Evolutionary conservation across 2,888 invertebrate species (phyloP).

Genomic region (Siphonodentalium dalli): DNA sequence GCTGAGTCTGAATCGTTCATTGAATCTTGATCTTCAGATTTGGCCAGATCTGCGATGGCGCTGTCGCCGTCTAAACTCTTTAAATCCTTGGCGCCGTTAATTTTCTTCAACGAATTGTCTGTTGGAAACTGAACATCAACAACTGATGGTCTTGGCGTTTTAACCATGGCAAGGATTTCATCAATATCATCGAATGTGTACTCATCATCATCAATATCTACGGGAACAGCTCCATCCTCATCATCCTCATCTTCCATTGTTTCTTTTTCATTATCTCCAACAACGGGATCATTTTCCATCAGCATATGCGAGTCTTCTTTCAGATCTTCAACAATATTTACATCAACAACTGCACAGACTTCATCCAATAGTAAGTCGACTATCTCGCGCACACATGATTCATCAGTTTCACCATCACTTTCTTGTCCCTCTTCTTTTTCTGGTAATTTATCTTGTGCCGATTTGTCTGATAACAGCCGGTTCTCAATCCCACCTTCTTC

Average conservation of each 20-base stretch:
- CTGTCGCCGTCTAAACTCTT: too few relatives aligned
- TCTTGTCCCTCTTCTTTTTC: background rate
- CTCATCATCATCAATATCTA: slow-evolving; percentile 2
- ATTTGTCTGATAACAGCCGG: background rate
- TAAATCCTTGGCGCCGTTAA: too few relatives aligned
- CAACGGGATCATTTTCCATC: too few relatives aligned
- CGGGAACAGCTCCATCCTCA: slow-evolving; percentile 1
- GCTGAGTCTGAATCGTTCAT: too few relatives aligned
- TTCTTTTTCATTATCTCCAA: background rate
- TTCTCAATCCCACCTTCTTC: background rate
- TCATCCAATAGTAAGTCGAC: background rate
- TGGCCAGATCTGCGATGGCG: too few relatives aligned
- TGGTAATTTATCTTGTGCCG: background rate
- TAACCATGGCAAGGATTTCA: slow-evolving; percentile 2
- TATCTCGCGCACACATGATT: background rate
- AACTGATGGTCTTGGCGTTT: too few relatives aligned
- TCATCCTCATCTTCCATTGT: slow-evolving; percentile 4
- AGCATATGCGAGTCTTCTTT: background rate
- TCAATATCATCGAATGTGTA: slow-evolving; percentile 16
- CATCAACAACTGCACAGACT: slow-evolving; percentile 1
- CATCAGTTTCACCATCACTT: background rate
- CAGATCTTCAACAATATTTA: background rate
- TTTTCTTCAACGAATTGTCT: too few relatives aligned
- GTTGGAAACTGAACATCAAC: too few relatives aligned
- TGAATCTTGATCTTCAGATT: too few relatives aligned